Evolutionary conservation across 2,888 invertebrate genomes (phyloP).

Genomic region (Phoronis australis): DNA sequence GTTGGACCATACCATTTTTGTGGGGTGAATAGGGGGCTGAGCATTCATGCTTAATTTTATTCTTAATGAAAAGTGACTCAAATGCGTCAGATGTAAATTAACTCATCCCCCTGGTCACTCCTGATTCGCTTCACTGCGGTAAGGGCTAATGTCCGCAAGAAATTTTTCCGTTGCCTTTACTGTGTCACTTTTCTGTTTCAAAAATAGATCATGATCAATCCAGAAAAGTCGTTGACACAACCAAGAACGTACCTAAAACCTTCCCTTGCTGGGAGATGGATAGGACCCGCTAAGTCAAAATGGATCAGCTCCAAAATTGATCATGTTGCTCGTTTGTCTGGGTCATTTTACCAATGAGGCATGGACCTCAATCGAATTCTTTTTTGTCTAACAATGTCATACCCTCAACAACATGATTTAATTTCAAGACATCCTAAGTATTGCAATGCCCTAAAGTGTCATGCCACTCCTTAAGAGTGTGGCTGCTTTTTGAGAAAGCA

Average conservation of each 20-base stretch:
- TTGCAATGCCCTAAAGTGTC: constrained; percentile 16
- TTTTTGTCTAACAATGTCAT: too few species aligned
- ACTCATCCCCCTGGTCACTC: constrained; percentile 1
- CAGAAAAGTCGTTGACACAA: constrained; percentile 13
- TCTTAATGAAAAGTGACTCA: constrained; percentile 1
- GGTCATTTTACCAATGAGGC: constrained; percentile 8
- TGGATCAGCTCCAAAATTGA: constrained; percentile 11
- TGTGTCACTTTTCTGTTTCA: constrained; percentile 8
- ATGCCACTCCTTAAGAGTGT: constrained; percentile 8
- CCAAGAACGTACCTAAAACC: constrained; percentile 11
- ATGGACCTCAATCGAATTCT: too few species aligned
- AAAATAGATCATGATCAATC: too few species aligned
- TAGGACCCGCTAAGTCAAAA: too few species aligned
- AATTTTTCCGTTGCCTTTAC: constrained; percentile 7
- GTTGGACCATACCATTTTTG: constrained; percentile 9
- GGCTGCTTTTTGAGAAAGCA: neutral
- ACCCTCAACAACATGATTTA: too few species aligned
- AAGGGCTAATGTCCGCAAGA: constrained; percentile 7
- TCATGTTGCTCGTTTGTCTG: constrained; percentile 9
- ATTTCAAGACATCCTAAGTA: too few species aligned
- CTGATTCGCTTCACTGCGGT: neutral
- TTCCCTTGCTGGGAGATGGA: constrained; percentile 6
- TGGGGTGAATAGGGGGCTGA: constrained; percentile 9
- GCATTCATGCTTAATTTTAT: too few species aligned
- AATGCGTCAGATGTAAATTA: neutral